Conservation (phyloP, 2,797 vertebrate species). For the Lagocephalus sceleratus region DNA sequence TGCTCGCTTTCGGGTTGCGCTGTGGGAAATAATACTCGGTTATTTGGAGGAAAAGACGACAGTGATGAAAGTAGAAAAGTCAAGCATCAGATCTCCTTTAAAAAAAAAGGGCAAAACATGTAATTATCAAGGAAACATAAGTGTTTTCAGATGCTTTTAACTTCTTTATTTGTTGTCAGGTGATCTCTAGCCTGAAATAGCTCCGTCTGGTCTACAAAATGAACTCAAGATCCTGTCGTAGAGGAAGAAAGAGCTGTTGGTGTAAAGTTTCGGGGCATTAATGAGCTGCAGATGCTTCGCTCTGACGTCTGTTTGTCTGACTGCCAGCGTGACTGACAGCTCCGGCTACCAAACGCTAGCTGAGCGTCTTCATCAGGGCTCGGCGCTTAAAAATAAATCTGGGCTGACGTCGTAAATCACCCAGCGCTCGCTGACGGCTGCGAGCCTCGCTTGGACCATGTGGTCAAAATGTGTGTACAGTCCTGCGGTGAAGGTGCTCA, state of each 20-base stretch:
- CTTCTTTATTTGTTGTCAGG: too few species aligned
- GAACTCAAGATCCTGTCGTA: too few species aligned
- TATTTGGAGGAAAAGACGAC: constrained; percentile 10
- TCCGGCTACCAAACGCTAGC: neutral
- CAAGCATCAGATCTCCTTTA: too few species aligned
- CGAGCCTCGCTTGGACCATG: neutral
- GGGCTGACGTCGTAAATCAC: neutral
- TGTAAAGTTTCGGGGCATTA: neutral
- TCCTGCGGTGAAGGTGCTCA: neutral
- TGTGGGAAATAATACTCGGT: constrained; percentile 62
- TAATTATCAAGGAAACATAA: too few species aligned
- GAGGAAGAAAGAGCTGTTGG: neutral
- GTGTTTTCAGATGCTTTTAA: too few species aligned
- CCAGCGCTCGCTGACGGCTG: neutral
- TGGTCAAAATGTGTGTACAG: neutral
- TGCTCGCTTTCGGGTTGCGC: constrained; percentile 57
- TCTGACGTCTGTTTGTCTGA: neutral
- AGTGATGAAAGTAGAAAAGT: constrained; percentile 7
- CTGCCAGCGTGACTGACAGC: neutral
- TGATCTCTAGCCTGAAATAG: too few species aligned
- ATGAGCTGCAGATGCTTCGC: neutral
- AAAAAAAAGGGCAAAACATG: too few species aligned
- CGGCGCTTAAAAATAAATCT: neutral
- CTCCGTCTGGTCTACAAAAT: too few species aligned
- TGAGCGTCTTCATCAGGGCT: neutral